phyloP scores from a whole-genome alignment of 2,113 vertebrate species.

The Genyomyrus donnyi region DNA sequence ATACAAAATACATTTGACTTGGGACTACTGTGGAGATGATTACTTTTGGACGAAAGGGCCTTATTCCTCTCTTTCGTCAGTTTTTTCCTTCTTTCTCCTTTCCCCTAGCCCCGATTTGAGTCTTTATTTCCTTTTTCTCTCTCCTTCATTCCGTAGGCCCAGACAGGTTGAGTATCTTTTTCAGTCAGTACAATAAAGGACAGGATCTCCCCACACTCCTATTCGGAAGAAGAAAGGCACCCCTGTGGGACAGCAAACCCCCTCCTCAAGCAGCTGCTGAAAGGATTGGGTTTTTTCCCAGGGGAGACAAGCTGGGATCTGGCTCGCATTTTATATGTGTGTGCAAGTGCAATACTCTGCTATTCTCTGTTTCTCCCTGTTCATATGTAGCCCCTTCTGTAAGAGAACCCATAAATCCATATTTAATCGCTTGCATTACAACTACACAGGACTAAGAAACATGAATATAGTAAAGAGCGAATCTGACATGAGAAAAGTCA shows the following conservation, averaged over 20 bases:
- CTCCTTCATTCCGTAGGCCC: neutral
- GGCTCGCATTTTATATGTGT: neutral
- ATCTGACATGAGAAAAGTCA: neutral
- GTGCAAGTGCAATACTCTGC: neutral
- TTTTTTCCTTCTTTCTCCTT: neutral
- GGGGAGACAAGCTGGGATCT: neutral
- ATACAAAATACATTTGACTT: neutral
- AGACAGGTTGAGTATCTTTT: constrained; percentile 16
- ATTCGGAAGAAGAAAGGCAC: neutral
- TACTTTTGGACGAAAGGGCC: neutral
- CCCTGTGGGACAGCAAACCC: constrained; percentile 14
- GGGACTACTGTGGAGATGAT: neutral
- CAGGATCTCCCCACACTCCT: constrained; percentile 17
- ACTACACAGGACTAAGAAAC: neutral
- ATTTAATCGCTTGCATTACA: neutral
- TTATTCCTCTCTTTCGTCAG: neutral
- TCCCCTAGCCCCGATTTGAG: neutral
- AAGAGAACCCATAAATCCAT: neutral
- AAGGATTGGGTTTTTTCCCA: constrained; percentile 14
- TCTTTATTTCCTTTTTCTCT: constrained; percentile 3
- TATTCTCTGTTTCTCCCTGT: neutral
- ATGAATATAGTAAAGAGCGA: neutral
- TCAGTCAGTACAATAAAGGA: constrained; percentile 20
- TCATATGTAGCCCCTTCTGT: neutral
- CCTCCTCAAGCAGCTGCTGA: constrained; percentile 13